Conservation (phyloP, 2,888 invertebrate genomes). For the Lamproptera curius region DNA sequence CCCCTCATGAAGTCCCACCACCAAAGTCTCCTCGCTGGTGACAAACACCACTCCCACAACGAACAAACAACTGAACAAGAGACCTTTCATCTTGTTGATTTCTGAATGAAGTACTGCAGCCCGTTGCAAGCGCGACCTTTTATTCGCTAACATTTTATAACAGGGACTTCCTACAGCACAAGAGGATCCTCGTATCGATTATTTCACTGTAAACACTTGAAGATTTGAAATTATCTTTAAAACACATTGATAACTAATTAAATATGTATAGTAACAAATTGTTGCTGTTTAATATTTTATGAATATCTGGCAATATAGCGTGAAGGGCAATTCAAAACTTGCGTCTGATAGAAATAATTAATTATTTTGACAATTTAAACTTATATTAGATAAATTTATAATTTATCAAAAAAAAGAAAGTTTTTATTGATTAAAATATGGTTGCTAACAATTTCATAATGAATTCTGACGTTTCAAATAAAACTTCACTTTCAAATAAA, state of each 20-base stretch:
- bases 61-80: background rate
- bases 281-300: no score
- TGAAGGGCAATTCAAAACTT: no score
- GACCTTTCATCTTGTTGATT: conserved; percentile 2
- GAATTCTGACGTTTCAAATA: no score
- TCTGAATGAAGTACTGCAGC: background rate
- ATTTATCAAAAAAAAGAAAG: no score
- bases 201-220: background rate
- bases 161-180: background rate
- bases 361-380: no score
- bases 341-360: no score
- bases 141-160: background rate
- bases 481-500: no score
- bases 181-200: background rate
- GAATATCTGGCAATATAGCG: no score
- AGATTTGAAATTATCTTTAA: background rate
- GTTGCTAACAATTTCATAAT: no score
- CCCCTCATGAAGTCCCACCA: conserved; percentile 8
- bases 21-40: background rate
- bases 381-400: no score
- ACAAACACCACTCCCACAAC: conserved; percentile 2
- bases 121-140: background rate
- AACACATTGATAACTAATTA: background rate
- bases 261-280: background rate
- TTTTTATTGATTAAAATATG: no score